A percentile compares a stretch with the other conserved stretches of the same genome.
phyloP scores from a whole-genome alignment of 2,888 invertebrate species.

The Pheosia gnoma region DNA sequence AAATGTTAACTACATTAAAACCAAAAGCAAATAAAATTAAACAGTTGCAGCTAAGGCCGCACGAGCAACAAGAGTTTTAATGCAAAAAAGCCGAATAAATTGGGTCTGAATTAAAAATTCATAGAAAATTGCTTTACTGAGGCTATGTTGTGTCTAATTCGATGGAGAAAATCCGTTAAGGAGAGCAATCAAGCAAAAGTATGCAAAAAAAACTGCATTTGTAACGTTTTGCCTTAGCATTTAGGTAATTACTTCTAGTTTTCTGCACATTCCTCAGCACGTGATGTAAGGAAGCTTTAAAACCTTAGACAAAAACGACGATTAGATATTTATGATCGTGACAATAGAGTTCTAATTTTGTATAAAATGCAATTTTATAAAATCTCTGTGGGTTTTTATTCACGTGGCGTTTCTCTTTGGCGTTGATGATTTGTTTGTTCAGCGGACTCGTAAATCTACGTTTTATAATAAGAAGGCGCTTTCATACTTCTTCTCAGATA shows the following conservation, averaged over 20 bases:
- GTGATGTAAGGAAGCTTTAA: not conserved
- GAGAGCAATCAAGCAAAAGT: not conserved
- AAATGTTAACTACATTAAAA: not conserved
- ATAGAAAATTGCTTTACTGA: constrained; percentile 6
- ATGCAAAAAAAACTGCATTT: not conserved
- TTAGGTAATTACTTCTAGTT: not conserved
- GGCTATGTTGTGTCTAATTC: constrained; percentile 4
- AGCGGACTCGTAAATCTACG: not conserved
- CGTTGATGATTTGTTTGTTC: not conserved
- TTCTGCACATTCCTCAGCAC: not conserved
- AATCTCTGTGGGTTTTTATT: constrained; percentile 1
- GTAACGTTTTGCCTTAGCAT: not conserved
- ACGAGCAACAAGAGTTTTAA: not conserved
- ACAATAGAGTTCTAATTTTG: constrained; percentile 6
- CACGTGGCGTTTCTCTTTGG: constrained; percentile 7
- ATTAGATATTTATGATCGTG: constrained; percentile 4
- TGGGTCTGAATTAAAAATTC: constrained; percentile 4
- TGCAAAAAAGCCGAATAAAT: constrained; percentile 1
- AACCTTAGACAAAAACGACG: not conserved
- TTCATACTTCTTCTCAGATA: too few species aligned
- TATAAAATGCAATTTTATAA: constrained; percentile 1
- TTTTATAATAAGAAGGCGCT: not conserved
- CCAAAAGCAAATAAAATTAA: not conserved
- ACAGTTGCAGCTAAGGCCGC: not conserved
- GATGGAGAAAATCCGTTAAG: constrained; percentile 4